Percentiles rank a stretch among this genome's conserved stretches.
Evolutionary conservation across 2,888 invertebrate genomes (phyloP).

Genomic region (Volucella inflata): DNA sequence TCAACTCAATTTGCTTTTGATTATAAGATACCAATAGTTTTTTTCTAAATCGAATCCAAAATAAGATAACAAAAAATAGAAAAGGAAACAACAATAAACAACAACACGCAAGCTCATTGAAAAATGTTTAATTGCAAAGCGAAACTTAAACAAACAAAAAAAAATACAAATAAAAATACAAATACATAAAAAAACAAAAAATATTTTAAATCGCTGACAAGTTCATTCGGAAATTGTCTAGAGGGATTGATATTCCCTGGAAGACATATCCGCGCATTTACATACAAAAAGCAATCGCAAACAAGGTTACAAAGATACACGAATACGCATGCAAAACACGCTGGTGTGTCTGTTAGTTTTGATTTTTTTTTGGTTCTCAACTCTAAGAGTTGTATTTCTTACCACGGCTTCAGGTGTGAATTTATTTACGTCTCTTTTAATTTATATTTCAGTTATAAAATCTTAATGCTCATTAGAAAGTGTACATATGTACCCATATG

Average conservation of each 20-base stretch:
- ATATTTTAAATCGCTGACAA: slow-evolving; percentile 47
- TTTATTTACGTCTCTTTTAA: slow-evolving; percentile 4
- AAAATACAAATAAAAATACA: background rate
- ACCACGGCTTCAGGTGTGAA: slow-evolving; percentile 28
- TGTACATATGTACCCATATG: background rate
- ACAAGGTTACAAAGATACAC: slow-evolving; percentile 36
- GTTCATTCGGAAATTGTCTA: slow-evolving; percentile 19
- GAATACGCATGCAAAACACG: slow-evolving; percentile 63
- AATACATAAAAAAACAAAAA: slow-evolving; percentile 7
- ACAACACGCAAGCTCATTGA: slow-evolving; percentile 60
- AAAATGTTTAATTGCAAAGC: slow-evolving; percentile 51
- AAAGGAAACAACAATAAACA: slow-evolving; percentile 48
- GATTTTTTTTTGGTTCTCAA: slow-evolving; percentile 34
- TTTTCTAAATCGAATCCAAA: slow-evolving; percentile 52
- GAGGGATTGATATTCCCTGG: background rate
- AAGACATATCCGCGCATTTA: slow-evolving; percentile 22
- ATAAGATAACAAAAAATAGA: slow-evolving; percentile 14
- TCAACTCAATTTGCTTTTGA: slow-evolving; percentile 70
- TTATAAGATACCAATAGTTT: background rate
- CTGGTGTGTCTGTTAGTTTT: slow-evolving; percentile 56
- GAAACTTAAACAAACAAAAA: slow-evolving; percentile 46
- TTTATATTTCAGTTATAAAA: slow-evolving; percentile 9
- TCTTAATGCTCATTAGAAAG: slow-evolving; percentile 37
- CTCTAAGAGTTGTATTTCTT: slow-evolving; percentile 43
- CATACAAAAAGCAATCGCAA: slow-evolving; percentile 26